Evolutionary conservation across 2,797 vertebrate species (phyloP).

Genomic region (Meda fulgida): DNA sequence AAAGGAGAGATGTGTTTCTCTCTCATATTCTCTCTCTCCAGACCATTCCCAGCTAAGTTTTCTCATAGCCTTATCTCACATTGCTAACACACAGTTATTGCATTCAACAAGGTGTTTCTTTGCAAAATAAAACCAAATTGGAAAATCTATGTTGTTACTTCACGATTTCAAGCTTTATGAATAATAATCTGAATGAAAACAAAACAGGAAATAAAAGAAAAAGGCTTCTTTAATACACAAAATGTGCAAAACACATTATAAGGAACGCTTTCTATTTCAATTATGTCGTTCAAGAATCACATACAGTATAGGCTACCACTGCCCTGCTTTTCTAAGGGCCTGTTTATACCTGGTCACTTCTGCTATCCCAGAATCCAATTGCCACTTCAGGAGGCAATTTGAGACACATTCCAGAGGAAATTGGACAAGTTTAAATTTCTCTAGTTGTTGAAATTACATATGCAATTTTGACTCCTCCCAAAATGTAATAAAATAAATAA

Average conservation of each 20-base stretch:
- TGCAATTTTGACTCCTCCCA: too few species aligned
- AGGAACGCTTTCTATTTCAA: background rate
- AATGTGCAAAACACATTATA: background rate
- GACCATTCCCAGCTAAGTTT: slow-evolving; percentile 27
- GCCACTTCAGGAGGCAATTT: too few species aligned
- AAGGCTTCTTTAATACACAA: background rate
- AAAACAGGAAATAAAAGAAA: background rate
- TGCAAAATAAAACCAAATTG: slow-evolving; percentile 18
- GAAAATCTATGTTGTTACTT: slow-evolving; percentile 16
- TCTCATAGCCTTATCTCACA: slow-evolving; percentile 21
- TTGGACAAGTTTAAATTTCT: too few species aligned
- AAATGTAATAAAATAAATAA: background rate
- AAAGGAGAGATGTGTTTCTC: slow-evolving; percentile 15
- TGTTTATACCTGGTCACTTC: background rate
- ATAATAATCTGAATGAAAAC: background rate
- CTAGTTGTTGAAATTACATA: too few species aligned
- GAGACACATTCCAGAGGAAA: too few species aligned
- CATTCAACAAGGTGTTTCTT: slow-evolving; percentile 12
- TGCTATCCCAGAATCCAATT: too few species aligned
- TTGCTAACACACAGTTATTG: slow-evolving; percentile 6
- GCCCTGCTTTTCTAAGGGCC: background rate
- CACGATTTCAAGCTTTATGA: background rate
- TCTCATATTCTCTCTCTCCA: slow-evolving; percentile 17
- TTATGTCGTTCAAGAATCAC: background rate
- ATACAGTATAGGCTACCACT: background rate